These are phyloP conservation scores for Myotis planiceps DNA, from an alignment of 2,797 vertebrate species.

Conservation along the genomic window DNA sequence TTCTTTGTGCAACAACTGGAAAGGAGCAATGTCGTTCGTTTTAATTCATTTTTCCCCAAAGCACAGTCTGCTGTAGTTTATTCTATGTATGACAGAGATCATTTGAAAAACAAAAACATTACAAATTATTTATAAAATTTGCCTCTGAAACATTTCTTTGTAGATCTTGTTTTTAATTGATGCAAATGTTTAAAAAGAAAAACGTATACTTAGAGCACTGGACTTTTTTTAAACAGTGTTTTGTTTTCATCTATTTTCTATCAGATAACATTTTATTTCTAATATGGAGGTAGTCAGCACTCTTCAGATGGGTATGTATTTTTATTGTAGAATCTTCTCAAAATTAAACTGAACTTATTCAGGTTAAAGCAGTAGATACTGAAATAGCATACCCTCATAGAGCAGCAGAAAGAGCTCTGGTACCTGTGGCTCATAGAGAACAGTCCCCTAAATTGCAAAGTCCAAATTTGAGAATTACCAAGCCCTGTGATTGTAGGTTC, in stretches of 20 bases:
- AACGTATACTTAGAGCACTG: background rate
- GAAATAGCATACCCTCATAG: background rate
- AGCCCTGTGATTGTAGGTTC: background rate
- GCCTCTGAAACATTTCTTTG: constrained; percentile 77
- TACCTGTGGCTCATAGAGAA: background rate
- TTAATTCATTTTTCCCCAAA: background rate
- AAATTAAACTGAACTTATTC: background rate
- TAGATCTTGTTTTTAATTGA: background rate
- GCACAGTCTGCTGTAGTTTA: background rate
- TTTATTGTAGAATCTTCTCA: background rate
- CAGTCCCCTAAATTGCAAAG: background rate
- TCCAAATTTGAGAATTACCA: background rate
- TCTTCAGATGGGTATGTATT: background rate
- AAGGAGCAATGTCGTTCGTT: background rate
- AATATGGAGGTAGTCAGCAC: background rate
- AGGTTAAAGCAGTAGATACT: background rate
- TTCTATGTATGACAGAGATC: constrained; percentile 12
- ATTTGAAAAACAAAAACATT: background rate
- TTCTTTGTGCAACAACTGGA: constrained; percentile 16
- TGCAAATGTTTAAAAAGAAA: constrained; percentile 18
- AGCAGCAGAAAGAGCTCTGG: constrained; percentile 52
- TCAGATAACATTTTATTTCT: constrained; percentile 42
- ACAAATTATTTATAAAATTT: constrained; percentile 57
- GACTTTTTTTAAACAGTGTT: background rate
- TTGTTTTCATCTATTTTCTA: constrained; percentile 15